A percentile compares a stretch with the other conserved stretches of the same genome.
phyloP scores from a whole-genome alignment of 2,888 invertebrate species.

The Trichopoda pennipes region DNA sequence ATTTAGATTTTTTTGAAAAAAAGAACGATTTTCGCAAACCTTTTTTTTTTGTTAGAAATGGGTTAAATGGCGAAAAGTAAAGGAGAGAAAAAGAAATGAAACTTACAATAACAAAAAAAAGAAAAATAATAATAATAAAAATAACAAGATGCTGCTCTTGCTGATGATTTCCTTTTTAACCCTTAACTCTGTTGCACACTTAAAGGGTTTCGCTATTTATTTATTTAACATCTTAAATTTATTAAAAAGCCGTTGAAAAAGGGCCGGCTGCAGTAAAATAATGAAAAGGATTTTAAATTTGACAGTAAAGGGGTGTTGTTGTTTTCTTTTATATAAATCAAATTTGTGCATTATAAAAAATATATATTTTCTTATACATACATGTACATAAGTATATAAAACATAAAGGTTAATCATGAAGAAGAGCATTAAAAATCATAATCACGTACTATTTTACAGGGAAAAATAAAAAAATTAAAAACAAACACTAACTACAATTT shows the following conservation, averaged over 20 bases:
- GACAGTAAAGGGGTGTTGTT: slow-evolving; percentile 50
- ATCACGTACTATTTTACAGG: slow-evolving; percentile 77
- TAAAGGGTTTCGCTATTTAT: slow-evolving; percentile 48
- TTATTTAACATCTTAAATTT: slow-evolving; percentile 66
- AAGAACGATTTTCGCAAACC: slow-evolving; percentile 35
- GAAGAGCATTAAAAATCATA: slow-evolving; percentile 71
- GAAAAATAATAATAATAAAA: slow-evolving; percentile 15
- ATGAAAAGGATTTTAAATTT: slow-evolving; percentile 41
- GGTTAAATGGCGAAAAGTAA: slow-evolving; percentile 7
- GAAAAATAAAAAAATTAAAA: slow-evolving; percentile 66
- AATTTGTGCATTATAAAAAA: slow-evolving; percentile 39
- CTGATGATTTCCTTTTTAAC: slow-evolving; percentile 69
- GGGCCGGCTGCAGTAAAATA: slow-evolving; percentile 71
- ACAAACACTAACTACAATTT: slow-evolving; percentile 8
- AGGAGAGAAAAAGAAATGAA: slow-evolving; percentile 20
- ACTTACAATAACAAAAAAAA: slow-evolving; percentile 4
- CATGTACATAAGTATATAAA: slow-evolving; percentile 13
- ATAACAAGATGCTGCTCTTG: slow-evolving; percentile 28
- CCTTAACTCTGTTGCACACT: slow-evolving; percentile 72
- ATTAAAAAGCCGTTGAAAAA: slow-evolving; percentile 71
- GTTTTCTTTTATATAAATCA: slow-evolving; percentile 55
- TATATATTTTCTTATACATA: no score
- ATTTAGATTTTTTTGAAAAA: background rate
- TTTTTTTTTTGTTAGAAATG: no score
- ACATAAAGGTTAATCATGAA: slow-evolving; percentile 76